Conservation (phyloP, 2,797 vertebrate genomes). For the Merluccius polli region DNA sequence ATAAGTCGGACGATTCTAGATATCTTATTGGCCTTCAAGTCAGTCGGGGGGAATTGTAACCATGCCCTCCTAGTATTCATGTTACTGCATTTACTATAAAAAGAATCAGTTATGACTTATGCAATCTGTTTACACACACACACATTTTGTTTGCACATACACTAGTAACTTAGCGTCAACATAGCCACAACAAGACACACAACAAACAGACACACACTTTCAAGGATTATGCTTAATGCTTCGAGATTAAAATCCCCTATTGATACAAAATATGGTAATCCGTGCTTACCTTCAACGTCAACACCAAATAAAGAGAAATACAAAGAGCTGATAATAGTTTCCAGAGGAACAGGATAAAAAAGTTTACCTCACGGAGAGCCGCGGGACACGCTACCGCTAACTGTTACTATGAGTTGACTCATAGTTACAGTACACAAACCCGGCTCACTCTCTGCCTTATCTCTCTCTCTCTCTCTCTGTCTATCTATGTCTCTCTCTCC, state of each 20-base stretch:
- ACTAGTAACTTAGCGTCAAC: background rate
- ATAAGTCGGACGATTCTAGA: background rate
- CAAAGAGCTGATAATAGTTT: background rate
- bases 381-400: constrained; percentile 6
- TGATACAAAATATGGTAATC: background rate
- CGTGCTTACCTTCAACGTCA: background rate
- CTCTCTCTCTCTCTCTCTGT: constrained; percentile 3
- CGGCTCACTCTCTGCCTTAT: background rate
- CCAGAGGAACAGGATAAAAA: background rate
- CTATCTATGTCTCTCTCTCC: constrained; percentile 5
- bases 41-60: background rate
- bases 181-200: background rate
- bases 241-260: background rate
- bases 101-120: background rate
- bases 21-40: background rate
- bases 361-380: constrained; percentile 32
- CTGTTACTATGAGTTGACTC: constrained; percentile 17
- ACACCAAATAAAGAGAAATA: background rate
- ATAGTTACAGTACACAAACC: constrained; percentile 14
- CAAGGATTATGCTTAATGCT: background rate
- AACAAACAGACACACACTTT: background rate
- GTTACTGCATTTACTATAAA: constrained; percentile 2
- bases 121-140: constrained; percentile 1
- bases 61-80: background rate
- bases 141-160: background rate